Base-by-base conservation (phyloP, 2,797 vertebrate species). In the Channallabes apus region DNA sequence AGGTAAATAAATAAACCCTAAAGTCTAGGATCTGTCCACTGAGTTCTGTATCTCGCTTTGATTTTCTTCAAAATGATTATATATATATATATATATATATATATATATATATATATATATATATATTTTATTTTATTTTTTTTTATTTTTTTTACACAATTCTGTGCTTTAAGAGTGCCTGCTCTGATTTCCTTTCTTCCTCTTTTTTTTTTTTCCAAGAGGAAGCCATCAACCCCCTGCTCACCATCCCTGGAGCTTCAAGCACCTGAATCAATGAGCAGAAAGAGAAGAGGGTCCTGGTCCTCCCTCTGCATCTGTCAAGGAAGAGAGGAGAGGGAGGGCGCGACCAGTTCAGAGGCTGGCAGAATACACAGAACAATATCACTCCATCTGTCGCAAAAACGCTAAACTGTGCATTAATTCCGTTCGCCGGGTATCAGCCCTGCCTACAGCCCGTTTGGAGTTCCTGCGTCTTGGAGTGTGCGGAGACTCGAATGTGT, bases 231-330 rank as follows among this genome's bases (percentile, higher is more conserved):
- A 91, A 89, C 91, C 87, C 85, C 90, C 83, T 84, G 61, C 72
- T 91, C 89, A 87, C 87, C 86, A 87, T 94, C 94, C 91, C 93
- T 89, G 86, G 93, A 94, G 93, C 92, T 93, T 93, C 92, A 89
- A 93, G 93, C 94, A 94, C 92, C 93, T 59, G 92, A 95, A 95
- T 96, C 95, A 95, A 95, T 95, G 91, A 92, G 93, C 93, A 94
- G 93, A 95, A 95, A 94, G 93, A 93, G 87, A 91, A 94, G 93
- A 92, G 92, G 90, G 90, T 85, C 86, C 91, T 89, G 93, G 91
- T 92, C 94, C 93, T 94, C 94, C 94, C 94, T 92, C 93, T 94
- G 93, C 95, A 96, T 96, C 95, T 95, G 95, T 94, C 92, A 93
- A 94, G 92, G 91, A 95, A 93, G 90, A 93, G 91, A 90, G 89